Evolutionary conservation across 1,140 invertebrate genomes (phyloP), one percentile per base, ranked within the genome.

Genomic region (Helicoverpa zea): DNA sequence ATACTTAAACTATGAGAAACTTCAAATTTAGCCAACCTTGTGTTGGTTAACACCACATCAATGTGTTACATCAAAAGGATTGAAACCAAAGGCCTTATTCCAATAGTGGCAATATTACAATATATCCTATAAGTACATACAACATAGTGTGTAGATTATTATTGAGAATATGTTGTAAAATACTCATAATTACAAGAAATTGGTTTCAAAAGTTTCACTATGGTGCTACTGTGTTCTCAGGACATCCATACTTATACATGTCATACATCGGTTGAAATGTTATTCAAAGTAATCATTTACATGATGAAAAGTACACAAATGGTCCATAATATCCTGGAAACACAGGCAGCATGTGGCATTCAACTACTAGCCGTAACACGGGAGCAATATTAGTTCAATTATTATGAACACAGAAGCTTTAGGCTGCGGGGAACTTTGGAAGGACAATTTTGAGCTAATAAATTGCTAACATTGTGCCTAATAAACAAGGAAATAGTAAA

Each of bases 401-500:
- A 23, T 23, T 56, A 4, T 29, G 29, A 47, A 74, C 35, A 59
- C 23, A 35, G 5, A 75, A 75, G 54, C 72, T 54, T 23, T 23
- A 56, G 13, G 12, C 35, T 52, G 30, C 11, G 4, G 35, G 43
- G 35, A 10, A 59, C 56, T 30, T 66, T 83, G 82, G 79, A 81
- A 83, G 79, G 79, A 64, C 43, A 63, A 79, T 3, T 63, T 82
- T 83, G 81, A 83, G 81, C 81, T 83, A 77, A 79, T 23, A 43
- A 59, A 54, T 76, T 70, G 59, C 49, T 78, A 79, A 73, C 47
- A 35, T 59, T 56, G 72, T 59, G 16, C 29, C 30, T 35, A 72
- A 63, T 59, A 49, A 79, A 77, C 18, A 74, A 75, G 23, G 7
- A 14, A 61, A 75, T 58, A 49, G 13, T 30, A 49, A 29, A 59